These are phyloP conservation scores for Mesitornis unicolor DNA, from an alignment of 2,113 vertebrate genomes.

Conservation along the genomic window DNA sequence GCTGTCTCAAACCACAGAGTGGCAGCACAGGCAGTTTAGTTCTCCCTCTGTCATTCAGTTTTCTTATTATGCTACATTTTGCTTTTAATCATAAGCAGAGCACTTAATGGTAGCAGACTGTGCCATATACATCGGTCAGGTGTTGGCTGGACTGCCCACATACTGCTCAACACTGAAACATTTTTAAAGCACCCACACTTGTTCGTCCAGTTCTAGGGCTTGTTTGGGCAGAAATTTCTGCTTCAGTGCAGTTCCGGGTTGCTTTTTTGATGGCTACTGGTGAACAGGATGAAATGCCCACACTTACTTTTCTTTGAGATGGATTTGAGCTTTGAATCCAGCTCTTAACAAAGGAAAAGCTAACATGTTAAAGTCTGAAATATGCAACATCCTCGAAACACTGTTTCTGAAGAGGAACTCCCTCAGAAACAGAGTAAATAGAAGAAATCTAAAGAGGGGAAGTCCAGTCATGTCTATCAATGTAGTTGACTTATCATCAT, in stretches of 20 bases:
- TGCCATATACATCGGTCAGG: neutral
- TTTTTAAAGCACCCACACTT: neutral
- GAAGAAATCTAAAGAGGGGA: neutral
- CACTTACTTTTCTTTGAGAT: neutral
- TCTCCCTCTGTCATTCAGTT: neutral
- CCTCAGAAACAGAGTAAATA: neutral
- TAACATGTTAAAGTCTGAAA: neutral
- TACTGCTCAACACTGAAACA: neutral
- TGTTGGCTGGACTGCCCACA: neutral
- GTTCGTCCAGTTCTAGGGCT: slow-evolving; percentile 12
- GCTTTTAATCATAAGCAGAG: neutral
- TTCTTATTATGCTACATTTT: neutral
- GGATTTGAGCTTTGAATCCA: neutral
- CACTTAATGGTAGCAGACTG: neutral
- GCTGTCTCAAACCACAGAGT: neutral
- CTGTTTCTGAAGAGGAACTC: neutral
- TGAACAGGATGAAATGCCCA: neutral
- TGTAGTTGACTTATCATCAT: neutral
- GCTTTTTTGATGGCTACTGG: neutral
- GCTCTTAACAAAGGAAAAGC: neutral
- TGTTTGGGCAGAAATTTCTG: slow-evolving; percentile 1
- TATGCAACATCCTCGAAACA: neutral
- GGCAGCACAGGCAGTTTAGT: slow-evolving; percentile 18
- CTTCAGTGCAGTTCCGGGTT: neutral
- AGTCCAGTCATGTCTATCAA: neutral